These are phyloP conservation scores for Macaria liturata DNA, from an alignment of 2,888 invertebrate species.

Conservation along the genomic window DNA sequence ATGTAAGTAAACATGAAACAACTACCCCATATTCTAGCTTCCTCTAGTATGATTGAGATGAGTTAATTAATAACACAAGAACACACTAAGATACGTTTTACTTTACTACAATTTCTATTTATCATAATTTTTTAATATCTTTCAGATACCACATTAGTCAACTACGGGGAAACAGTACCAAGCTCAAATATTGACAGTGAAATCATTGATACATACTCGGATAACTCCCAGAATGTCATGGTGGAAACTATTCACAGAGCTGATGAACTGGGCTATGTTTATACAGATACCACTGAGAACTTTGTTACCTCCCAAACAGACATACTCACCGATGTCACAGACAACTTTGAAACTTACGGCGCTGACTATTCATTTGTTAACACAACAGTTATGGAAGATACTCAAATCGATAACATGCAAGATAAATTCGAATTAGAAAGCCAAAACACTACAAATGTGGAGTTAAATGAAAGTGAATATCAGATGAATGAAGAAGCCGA, in stretches of 20 bases:
- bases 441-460: constrained; percentile 45
- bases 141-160: constrained; percentile 73
- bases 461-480: constrained; percentile 58
- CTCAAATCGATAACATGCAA: constrained; percentile 43
- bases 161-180: constrained; percentile 65
- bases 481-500: constrained; percentile 56
- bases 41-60: too few relatives aligned
- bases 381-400: constrained; percentile 48
- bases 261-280: constrained; percentile 74
- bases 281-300: constrained; percentile 64
- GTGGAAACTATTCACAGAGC: constrained; percentile 62
- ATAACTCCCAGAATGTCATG: constrained; percentile 58
- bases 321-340: constrained; percentile 54
- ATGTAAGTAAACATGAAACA: constrained; percentile 49
- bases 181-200: constrained; percentile 56
- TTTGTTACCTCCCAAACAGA: constrained; percentile 62
- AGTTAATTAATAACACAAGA: too few relatives aligned
- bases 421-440: constrained; percentile 46
- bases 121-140: not conserved
- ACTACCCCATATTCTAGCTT: not conserved
- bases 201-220: constrained; percentile 63
- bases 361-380: constrained; percentile 70
- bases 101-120: too few relatives aligned
- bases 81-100: too few relatives aligned
- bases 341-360: constrained; percentile 69